Conservation (phyloP, 2,113 vertebrate genomes). For the Prochilodus magdalenae region DNA sequence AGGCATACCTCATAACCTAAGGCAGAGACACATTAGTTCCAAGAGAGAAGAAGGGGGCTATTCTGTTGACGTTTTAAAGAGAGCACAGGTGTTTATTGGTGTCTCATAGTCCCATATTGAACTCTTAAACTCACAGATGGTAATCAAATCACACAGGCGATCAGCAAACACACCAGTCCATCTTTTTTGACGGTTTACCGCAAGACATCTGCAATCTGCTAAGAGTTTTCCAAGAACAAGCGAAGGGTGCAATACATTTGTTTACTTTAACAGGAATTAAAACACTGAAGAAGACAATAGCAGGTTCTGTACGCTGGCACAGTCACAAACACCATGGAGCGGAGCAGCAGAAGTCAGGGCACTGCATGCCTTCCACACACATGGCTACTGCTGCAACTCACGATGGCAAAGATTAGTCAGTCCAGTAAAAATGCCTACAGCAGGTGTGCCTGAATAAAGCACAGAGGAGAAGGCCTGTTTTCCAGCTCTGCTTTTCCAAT, state of each 20-base stretch:
- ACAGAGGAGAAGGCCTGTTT: slow-evolving; percentile 39
- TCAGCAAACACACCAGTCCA: background rate
- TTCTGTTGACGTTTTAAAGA: slow-evolving; percentile 19
- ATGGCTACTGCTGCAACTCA: slow-evolving; percentile 8
- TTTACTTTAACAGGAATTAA: background rate
- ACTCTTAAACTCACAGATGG: slow-evolving; percentile 10
- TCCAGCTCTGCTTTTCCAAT: slow-evolving; percentile 52
- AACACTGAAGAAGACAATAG: background rate
- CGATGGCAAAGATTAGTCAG: slow-evolving; percentile 53
- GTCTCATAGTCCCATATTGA: slow-evolving; percentile 18
- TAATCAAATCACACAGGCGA: slow-evolving; percentile 20
- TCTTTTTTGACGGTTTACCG: slow-evolving; percentile 7
- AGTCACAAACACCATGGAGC: background rate
- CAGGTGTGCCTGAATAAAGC: slow-evolving; percentile 68
- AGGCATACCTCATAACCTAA: background rate
- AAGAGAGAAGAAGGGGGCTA: slow-evolving; percentile 16
- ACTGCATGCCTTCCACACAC: background rate
- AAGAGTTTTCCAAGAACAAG: slow-evolving; percentile 16
- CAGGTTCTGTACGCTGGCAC: background rate
- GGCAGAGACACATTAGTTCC: slow-evolving; percentile 13
- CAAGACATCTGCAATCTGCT: slow-evolving; percentile 10
- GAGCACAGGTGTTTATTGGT: background rate
- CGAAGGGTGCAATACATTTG: background rate
- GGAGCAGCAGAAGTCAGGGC: background rate
- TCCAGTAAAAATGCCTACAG: slow-evolving; percentile 68